Evolutionary conservation across 2,113 vertebrate species (phyloP).

Genomic region (Elephantulus edwardii): DNA sequence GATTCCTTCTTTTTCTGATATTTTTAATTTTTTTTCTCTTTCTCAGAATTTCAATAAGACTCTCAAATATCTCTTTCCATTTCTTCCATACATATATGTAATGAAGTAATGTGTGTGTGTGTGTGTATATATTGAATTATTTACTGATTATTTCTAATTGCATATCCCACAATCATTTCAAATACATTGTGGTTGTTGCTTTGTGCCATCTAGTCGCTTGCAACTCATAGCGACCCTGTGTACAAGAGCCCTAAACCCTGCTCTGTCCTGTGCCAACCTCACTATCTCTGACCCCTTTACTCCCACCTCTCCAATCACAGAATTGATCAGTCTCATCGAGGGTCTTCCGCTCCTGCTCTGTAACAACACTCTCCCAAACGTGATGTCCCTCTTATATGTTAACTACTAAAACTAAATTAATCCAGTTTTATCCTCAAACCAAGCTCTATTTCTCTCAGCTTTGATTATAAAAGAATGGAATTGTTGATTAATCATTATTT

Average conservation of each 20-base stretch:
- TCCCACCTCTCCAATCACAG: too few relatives aligned
- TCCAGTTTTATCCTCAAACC: background rate
- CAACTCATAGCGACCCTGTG: too few relatives aligned
- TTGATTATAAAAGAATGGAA: conserved; percentile 68
- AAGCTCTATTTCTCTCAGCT: conserved; percentile 23
- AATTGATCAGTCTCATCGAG: too few relatives aligned
- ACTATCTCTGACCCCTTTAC: too few relatives aligned
- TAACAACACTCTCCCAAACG: too few relatives aligned
- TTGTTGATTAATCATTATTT: conserved; percentile 75
- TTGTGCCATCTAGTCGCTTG: too few relatives aligned
- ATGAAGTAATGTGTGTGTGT: too few relatives aligned
- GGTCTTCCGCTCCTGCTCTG: too few relatives aligned
- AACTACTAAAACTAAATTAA: conserved; percentile 25
- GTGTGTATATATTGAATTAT: background rate
- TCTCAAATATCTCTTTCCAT: background rate
- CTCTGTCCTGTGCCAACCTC: too few relatives aligned
- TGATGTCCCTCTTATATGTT: too few relatives aligned
- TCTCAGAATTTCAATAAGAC: background rate
- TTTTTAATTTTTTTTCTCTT: background rate
- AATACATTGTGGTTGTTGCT: too few relatives aligned
- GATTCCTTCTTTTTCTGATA: background rate
- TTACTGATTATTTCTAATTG: background rate
- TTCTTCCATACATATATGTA: background rate
- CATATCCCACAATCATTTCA: background rate
- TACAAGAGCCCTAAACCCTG: too few relatives aligned